Percentiles rank a stretch among this genome's conserved stretches.
Evolutionary conservation across 2,113 vertebrate genomes (phyloP).

Genomic region (Cyphomyrus discorhynchus): DNA sequence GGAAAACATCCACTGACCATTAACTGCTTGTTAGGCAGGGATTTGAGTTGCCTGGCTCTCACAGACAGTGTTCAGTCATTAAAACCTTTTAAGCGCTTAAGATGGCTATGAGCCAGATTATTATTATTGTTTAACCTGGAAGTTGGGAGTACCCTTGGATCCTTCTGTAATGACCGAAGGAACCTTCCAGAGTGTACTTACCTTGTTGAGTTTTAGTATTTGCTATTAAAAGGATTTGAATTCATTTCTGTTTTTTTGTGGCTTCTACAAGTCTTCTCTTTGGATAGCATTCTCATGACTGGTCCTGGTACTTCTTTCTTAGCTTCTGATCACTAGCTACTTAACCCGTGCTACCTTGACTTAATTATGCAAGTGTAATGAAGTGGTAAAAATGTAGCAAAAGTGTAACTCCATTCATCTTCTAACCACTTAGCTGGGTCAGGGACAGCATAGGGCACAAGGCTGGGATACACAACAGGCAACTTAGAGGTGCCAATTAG

Average conservation of each 20-base stretch:
- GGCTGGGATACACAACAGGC: neutral
- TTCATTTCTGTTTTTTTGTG: neutral
- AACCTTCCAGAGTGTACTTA: neutral
- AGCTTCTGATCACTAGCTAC: neutral
- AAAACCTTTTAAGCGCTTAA: neutral
- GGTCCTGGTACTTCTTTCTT: neutral
- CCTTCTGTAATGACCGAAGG: neutral
- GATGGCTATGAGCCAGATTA: neutral
- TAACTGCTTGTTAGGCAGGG: neutral
- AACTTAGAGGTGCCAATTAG: neutral
- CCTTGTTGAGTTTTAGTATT: neutral
- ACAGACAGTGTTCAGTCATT: neutral
- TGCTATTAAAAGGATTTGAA: neutral
- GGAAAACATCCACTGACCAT: neutral
- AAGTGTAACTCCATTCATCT: neutral
- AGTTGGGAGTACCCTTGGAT: neutral
- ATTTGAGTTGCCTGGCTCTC: neutral
- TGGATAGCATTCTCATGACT: neutral
- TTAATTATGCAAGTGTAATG: neutral
- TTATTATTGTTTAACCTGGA: neutral
- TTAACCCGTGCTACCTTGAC: neutral
- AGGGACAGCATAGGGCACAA: neutral
- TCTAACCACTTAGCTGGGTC: neutral
- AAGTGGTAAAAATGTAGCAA: neutral
- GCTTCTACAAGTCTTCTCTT: neutral